Evolutionary conservation across 2,888 invertebrate genomes (phyloP).

Genomic region (Drosophila setosimentum): DNA sequence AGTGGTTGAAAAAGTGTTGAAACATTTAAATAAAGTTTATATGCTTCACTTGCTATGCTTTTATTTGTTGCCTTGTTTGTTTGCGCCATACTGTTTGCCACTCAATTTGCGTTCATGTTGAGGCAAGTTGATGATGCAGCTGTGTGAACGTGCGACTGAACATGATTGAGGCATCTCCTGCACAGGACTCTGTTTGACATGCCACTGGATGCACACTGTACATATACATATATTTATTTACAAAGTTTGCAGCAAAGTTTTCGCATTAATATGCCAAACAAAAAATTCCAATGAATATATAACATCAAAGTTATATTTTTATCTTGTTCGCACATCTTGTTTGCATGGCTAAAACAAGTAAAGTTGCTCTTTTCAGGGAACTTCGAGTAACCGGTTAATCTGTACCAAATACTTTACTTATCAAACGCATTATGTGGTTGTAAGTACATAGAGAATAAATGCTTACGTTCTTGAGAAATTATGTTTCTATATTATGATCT

Average conservation of each 20-base stretch:
- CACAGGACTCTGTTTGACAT: slow-evolving; percentile 20
- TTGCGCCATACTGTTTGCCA: slow-evolving; percentile 47
- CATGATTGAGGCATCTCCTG: slow-evolving; percentile 24
- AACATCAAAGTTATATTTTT: slow-evolving; percentile 26
- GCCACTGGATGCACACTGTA: background rate
- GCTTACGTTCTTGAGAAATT: too few species aligned
- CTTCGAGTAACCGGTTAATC: background rate
- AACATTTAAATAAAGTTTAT: slow-evolving; percentile 58
- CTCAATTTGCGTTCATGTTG: slow-evolving; percentile 51
- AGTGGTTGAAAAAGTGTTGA: slow-evolving; percentile 24
- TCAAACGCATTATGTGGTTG: too few species aligned
- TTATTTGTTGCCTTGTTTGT: slow-evolving; percentile 10
- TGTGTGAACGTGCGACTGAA: slow-evolving; percentile 13
- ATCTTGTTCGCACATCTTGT: slow-evolving; percentile 26
- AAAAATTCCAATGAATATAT: slow-evolving; percentile 30
- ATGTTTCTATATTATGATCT: too few species aligned
- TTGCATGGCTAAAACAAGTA: slow-evolving; percentile 1
- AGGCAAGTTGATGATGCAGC: slow-evolving; percentile 41
- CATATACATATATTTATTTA: slow-evolving; percentile 9
- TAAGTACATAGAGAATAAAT: background rate
- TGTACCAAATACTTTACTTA: background rate
- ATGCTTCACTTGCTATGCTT: slow-evolving; percentile 52
- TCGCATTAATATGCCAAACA: slow-evolving; percentile 35
- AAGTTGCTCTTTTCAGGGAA: background rate
- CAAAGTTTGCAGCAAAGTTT: slow-evolving; percentile 31